phyloP scores from a whole-genome alignment of 2,888 invertebrate genomes.

The Xylota segnis region DNA sequence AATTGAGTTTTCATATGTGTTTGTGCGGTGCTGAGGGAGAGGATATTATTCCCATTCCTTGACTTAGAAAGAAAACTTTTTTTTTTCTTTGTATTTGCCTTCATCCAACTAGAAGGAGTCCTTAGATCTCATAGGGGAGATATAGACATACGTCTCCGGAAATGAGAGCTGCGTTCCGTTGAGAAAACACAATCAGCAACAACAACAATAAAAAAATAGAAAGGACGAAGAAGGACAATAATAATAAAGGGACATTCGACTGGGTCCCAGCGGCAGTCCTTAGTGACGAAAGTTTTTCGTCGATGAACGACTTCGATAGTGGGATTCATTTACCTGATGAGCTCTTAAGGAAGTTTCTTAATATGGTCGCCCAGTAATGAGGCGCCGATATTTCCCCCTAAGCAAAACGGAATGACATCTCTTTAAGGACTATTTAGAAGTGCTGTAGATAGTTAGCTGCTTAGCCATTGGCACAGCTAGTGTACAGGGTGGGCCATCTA shows the following conservation, averaged over 20 bases:
- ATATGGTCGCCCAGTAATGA: constrained; percentile 28
- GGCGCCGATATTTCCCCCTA: not conserved
- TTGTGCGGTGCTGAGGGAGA: not conserved
- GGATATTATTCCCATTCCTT: constrained; percentile 27
- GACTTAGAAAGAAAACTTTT: constrained; percentile 23
- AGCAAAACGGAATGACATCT: too few species aligned
- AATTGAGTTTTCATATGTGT: constrained; percentile 8
- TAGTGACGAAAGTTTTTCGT: constrained; percentile 29
- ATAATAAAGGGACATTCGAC: constrained; percentile 64
- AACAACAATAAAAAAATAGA: constrained; percentile 54
- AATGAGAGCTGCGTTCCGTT: constrained; percentile 58
- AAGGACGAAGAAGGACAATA: constrained; percentile 26
- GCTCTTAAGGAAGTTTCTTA: constrained; percentile 46
- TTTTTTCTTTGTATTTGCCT: constrained; percentile 18
- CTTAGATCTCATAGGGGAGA: constrained; percentile 48
- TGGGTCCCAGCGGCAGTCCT: constrained; percentile 38
- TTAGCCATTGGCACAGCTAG: too few species aligned
- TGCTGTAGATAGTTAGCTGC: too few species aligned
- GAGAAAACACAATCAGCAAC: constrained; percentile 60
- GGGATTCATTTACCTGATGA: constrained; percentile 66
- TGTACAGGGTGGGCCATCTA: too few species aligned
- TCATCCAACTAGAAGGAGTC: constrained; percentile 42
- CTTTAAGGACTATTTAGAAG: too few species aligned
- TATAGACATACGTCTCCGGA: constrained; percentile 59
- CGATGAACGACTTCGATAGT: constrained; percentile 45